Evolutionary conservation across 2,888 invertebrate genomes (phyloP).

Genomic region (Calliscelio sp.): DNA sequence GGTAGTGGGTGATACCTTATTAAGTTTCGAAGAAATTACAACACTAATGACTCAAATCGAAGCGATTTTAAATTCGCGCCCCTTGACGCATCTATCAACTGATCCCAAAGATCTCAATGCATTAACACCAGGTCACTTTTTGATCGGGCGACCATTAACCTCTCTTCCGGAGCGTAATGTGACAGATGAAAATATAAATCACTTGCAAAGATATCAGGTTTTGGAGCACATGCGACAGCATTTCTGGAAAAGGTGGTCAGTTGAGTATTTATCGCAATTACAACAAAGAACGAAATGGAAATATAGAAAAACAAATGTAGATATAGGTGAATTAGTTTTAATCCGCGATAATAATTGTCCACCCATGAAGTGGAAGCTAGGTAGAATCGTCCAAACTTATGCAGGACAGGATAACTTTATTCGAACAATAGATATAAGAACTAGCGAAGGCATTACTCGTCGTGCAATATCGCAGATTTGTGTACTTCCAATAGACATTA

Average conservation of each 20-base stretch:
- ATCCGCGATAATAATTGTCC: no score
- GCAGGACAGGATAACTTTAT: no score
- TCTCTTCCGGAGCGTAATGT: not conserved
- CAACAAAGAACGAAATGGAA: no score
- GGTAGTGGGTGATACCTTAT: conserved; percentile 65
- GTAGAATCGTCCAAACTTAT: no score
- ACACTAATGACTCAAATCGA: conserved; percentile 63
- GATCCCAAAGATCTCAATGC: not conserved
- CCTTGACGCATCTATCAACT: conserved; percentile 57
- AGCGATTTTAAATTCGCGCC: conserved; percentile 61
- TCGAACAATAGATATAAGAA: no score
- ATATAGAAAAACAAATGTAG: no score
- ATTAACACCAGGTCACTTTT: not conserved
- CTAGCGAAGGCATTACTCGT: no score
- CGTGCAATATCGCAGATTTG: no score
- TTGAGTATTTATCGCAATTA: not conserved
- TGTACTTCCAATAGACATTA: no score
- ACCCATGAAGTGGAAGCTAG: no score
- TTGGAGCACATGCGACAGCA: conserved; percentile 13
- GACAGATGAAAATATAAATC: no score
- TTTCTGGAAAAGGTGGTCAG: conserved; percentile 27
- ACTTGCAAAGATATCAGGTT: not conserved
- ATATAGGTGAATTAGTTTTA: no score
- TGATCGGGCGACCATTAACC: not conserved
- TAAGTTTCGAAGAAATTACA: conserved; percentile 77